Conservation (phyloP, 2,113 vertebrate genomes). For the Chloropsis cyanopogon region DNA sequence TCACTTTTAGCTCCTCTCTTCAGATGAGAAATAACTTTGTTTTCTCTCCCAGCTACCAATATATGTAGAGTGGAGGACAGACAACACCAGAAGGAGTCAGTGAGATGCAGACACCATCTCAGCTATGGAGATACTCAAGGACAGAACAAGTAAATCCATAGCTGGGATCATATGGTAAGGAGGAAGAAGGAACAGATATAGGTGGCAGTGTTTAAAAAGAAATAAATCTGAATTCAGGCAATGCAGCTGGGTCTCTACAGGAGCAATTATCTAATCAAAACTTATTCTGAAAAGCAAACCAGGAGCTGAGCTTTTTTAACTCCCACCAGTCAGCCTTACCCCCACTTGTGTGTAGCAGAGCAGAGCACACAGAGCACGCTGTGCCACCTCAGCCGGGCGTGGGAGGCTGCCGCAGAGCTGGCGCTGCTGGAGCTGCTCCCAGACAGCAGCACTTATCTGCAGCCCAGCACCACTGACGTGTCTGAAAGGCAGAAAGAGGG, state of each 20-base stretch:
- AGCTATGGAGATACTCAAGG: background rate
- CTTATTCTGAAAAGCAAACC: background rate
- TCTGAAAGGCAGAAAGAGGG: background rate
- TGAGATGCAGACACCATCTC: background rate
- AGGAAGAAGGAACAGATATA: background rate
- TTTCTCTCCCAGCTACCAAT: background rate
- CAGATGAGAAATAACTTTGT: background rate
- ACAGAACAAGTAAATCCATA: background rate
- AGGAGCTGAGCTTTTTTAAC: background rate
- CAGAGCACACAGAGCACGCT: background rate
- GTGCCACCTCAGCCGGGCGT: background rate
- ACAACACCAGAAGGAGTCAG: background rate
- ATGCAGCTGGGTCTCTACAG: background rate
- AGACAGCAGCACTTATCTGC: background rate
- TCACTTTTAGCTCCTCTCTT: background rate
- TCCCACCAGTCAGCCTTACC: background rate
- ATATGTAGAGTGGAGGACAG: background rate
- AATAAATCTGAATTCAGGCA: background rate
- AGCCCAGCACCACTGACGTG: background rate
- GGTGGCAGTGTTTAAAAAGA: background rate
- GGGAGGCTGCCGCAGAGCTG: background rate
- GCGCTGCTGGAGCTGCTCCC: background rate
- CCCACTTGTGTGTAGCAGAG: background rate
- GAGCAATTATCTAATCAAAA: constrained; percentile 21
- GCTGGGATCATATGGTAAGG: background rate